phyloP scores from a whole-genome alignment of 2,797 vertebrate species.

The Podarcis lilfordi region DNA sequence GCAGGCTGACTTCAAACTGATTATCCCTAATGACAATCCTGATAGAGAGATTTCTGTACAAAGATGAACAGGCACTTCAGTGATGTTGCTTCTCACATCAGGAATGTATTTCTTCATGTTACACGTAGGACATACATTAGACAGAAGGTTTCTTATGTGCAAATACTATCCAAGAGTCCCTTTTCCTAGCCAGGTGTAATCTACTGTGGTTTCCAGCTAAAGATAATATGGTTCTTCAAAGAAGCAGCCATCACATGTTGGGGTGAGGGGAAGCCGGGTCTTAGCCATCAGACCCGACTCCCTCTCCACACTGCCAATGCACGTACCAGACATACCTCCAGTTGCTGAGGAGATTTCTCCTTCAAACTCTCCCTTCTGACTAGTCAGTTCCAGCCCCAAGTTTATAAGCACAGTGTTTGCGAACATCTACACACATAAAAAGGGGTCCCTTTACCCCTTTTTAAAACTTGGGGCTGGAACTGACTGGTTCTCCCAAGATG shows the following conservation, averaged over 20 bases:
- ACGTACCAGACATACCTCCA: neutral
- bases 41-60: slow-evolving; percentile 29
- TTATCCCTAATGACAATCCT: slow-evolving; percentile 27
- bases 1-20: neutral
- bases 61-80: slow-evolving; percentile 18
- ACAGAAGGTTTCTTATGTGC: neutral
- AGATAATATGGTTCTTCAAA: neutral
- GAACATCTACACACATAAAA: too few species aligned
- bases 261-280: neutral
- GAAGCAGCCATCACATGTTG: neutral
- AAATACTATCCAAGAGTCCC: neutral
- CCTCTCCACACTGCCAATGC: neutral
- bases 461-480: too few species aligned
- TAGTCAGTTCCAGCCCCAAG: too few species aligned
- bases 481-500: too few species aligned
- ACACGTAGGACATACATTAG: neutral
- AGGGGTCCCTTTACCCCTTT: too few species aligned
- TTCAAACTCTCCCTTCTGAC: too few species aligned
- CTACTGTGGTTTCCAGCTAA: neutral
- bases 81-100: neutral
- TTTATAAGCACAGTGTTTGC: too few species aligned
- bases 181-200: neutral
- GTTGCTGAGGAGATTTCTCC: neutral
- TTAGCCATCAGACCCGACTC: neutral
- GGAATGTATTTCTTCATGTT: neutral